Percentiles rank a stretch among this genome's conserved stretches.
Evolutionary conservation across 2,797 vertebrate genomes (phyloP).

Genomic region (Pipistrellus nathusii): DNA sequence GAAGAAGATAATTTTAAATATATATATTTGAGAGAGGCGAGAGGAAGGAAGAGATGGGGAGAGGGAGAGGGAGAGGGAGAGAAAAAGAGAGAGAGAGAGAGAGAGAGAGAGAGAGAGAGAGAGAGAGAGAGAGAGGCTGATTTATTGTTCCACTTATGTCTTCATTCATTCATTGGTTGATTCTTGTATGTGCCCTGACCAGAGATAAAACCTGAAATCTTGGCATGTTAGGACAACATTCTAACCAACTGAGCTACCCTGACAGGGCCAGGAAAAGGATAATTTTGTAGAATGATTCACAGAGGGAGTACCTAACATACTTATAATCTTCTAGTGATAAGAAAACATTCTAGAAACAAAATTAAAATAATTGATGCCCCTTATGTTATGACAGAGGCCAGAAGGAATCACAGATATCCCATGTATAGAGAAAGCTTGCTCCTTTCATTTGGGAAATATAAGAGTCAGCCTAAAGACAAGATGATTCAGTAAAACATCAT

Average conservation of each 20-base stretch:
- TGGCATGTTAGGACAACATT: neutral
- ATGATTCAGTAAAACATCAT: neutral
- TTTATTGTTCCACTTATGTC: neutral
- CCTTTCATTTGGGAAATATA: neutral
- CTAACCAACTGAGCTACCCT: neutral
- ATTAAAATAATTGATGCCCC: neutral
- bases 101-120: neutral
- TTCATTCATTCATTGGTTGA: neutral
- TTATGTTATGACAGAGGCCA: neutral
- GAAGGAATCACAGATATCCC: neutral
- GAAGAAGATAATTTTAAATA: neutral
- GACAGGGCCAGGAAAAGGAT: neutral
- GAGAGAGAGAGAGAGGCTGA: neutral
- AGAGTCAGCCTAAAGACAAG: neutral
- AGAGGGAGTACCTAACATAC: neutral
- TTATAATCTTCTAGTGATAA: neutral
- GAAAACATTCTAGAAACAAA: slow-evolving; percentile 6
- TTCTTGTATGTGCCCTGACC: neutral
- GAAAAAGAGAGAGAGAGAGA: too few relatives aligned
- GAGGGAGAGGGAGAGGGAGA: too few relatives aligned
- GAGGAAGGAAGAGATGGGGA: neutral
- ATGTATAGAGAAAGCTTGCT: neutral
- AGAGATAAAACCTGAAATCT: neutral
- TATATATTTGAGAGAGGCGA: too few relatives aligned
- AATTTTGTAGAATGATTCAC: neutral